Evolutionary conservation across 1,140 invertebrate genomes (phyloP).

Genomic region (Druon quercuslanigerum): DNA sequence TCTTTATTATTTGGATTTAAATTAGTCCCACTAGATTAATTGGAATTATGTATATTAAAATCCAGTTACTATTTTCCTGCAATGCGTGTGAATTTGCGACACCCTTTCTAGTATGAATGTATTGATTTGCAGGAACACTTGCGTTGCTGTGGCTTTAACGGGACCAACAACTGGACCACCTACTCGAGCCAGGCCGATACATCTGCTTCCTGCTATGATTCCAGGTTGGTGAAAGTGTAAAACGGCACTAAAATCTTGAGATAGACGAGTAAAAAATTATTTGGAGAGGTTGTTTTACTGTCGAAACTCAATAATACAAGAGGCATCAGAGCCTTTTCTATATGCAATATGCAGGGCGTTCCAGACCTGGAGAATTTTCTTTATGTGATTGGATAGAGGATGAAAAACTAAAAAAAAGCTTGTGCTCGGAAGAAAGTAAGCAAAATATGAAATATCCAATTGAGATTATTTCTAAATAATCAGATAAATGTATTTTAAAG

Average conservation of each 20-base stretch:
- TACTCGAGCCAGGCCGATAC: slow-evolving; percentile 1
- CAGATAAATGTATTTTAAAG: no score
- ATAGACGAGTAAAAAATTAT: not conserved
- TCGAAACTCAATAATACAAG: not conserved
- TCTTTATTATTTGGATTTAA: slow-evolving; percentile 41
- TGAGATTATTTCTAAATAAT: no score
- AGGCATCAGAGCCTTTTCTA: not conserved
- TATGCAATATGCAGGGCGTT: slow-evolving; percentile 40
- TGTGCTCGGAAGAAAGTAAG: no score
- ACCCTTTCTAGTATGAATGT: not conserved
- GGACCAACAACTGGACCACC: slow-evolving; percentile 8
- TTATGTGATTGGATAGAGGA: slow-evolving; percentile 35
- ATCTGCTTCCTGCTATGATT: not conserved
- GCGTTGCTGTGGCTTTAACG: slow-evolving; percentile 6
- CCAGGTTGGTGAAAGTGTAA: slow-evolving; percentile 18
- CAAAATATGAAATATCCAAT: no score
- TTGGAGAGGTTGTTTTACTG: not conserved
- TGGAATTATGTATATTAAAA: not conserved
- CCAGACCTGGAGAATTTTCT: slow-evolving; percentile 40
- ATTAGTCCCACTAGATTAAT: slow-evolving; percentile 29
- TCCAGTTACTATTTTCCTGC: not conserved
- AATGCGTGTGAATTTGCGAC: not conserved
- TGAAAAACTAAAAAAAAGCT: no score
- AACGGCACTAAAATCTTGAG: not conserved
- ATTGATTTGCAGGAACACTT: slow-evolving; percentile 15